Base-by-base conservation (phyloP, 2,113 vertebrate genomes). In the Petrocephalus microphthalmus region DNA sequence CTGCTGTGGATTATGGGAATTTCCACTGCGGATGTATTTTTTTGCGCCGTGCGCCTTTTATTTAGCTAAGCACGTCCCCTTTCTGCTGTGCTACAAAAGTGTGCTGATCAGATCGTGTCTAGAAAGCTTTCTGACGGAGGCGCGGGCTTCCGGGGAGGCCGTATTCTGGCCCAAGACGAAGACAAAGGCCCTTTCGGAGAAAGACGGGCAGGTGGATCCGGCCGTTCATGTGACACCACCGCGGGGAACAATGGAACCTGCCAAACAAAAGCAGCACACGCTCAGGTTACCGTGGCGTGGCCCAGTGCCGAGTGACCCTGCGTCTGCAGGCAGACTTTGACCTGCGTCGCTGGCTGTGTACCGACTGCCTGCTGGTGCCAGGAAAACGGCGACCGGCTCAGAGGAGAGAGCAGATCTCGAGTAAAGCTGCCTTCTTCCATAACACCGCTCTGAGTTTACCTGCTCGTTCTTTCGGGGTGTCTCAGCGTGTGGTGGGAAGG, bases 191-290 rank as follows among this genome's bases (percentile, higher is more conserved):
- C 25, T 56, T 52, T 57, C 17, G 6, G 45, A 57, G 57, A 8
- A 20, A 67, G 4, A 87, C n/a, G 3, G 45, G 42, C 57, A 57
- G 22, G 82, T 51, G 47, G 45, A 51, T 52, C 82, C 22, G 82
- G 22, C 2, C 11, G 45, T 91, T 94, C 89, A 92, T 90, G 88
- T 84, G 91, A 93, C 86, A 88, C 33, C 71, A 33, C 60, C 13
- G 71, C 85, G 89, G 87, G 90, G 84, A 81, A 87, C n/a, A 88
- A 85, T 42, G 71, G 49, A 33, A 53, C 54, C 22, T 42, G 20
- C 54, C 91, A 91, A 94, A 94, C 94, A 95, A 92, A 93, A 29
- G 91, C 90, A 22, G 2, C 82, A 81, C 42, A 1, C 0, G 33
- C 71, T 78, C 71, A 78, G 71, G 71, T 78, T 78, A 78, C 71